Percentiles rank a stretch among this genome's conserved stretches.
phyloP scores from a whole-genome alignment of 2,113 vertebrate genomes.

The Gila orcuttii region DNA sequence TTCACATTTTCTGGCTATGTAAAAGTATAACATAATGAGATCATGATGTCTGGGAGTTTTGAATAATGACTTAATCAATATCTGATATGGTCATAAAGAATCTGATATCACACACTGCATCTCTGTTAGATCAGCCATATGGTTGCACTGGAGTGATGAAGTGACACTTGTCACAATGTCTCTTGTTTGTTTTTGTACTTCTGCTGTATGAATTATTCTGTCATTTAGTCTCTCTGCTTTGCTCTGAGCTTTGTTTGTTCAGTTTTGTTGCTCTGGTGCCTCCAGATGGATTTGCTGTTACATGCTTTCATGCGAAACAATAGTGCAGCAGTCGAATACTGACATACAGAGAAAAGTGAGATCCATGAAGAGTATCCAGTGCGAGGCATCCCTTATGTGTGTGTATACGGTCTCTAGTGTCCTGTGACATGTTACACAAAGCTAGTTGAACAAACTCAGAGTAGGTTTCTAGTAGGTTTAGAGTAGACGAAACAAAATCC shows the following conservation, averaged over 20 bases:
- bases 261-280: neutral
- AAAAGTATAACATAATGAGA: conserved; percentile 14
- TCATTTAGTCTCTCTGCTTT: neutral
- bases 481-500: too few species aligned
- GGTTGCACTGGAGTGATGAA: neutral
- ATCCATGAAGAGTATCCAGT: neutral
- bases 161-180: neutral
- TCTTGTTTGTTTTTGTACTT: neutral
- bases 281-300: neutral
- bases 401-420: neutral
- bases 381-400: neutral
- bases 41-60: conserved; percentile 9
- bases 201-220: neutral
- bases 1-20: conserved; percentile 1
- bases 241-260: neutral
- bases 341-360: too few species aligned
- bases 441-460: too few species aligned
- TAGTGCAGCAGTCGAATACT: too few species aligned
- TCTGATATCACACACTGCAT: neutral
- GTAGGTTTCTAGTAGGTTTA: too few species aligned
- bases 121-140: conserved; percentile 16
- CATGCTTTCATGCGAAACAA: too few species aligned
- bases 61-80: conserved; percentile 38
- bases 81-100: conserved; percentile 15
- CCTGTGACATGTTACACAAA: too few species aligned